These are phyloP conservation scores for Anthoscopus minutus DNA, from an alignment of 2,113 vertebrate genomes.

Conservation along the genomic window DNA sequence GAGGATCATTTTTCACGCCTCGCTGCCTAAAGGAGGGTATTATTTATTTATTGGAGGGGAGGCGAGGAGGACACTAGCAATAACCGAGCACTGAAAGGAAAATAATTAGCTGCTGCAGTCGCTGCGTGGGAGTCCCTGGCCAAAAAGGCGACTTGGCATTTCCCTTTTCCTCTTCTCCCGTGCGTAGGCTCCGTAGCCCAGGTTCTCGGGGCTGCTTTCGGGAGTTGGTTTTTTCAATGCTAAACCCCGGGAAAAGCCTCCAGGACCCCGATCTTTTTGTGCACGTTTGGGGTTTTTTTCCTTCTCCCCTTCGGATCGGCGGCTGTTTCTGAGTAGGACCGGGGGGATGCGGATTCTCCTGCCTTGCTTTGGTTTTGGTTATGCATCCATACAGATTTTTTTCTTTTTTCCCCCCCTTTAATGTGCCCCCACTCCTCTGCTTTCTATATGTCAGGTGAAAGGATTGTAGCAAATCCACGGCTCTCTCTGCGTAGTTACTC, in stretches of 20 bases:
- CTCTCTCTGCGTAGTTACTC: neutral
- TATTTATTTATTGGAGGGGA: slow-evolving; percentile 39
- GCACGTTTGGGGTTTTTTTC: accelerated
- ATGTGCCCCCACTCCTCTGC: neutral
- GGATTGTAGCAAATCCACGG: neutral
- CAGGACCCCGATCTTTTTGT: neutral
- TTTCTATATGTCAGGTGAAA: neutral
- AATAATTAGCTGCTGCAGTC: slow-evolving; percentile 23
- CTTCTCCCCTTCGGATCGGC: neutral
- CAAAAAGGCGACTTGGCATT: slow-evolving; percentile 1
- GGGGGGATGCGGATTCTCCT: neutral
- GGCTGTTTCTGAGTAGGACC: neutral
- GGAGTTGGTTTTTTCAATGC: neutral
- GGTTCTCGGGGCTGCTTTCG: neutral
- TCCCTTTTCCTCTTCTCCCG: neutral
- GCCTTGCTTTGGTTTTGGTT: neutral
- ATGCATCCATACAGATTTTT: neutral
- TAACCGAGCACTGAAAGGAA: slow-evolving; percentile 19
- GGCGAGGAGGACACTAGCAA: slow-evolving; percentile 29
- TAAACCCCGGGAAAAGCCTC: neutral
- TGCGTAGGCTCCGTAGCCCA: neutral
- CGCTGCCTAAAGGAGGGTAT: slow-evolving; percentile 28
- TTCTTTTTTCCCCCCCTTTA: too few species aligned
- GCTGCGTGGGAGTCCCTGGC: neutral
- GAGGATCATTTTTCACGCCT: slow-evolving; percentile 41